Evolutionary conservation across 1,140 invertebrate genomes (phyloP), one percentile per base, ranked within the genome.

Genomic region (Lerema accius): DNA sequence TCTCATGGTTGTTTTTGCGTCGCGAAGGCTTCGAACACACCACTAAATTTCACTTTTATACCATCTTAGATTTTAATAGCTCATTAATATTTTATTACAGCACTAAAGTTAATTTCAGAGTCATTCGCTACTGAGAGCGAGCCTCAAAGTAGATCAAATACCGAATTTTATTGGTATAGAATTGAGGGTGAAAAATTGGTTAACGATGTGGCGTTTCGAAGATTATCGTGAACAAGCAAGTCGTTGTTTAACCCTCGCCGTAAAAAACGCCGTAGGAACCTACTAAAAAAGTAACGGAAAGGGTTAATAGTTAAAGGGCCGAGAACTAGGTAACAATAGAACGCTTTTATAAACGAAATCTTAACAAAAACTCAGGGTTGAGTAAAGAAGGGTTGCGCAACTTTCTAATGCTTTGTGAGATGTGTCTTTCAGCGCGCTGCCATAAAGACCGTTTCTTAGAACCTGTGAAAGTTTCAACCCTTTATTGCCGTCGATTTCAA

Each of bases 401-500:
- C 87, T 90, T 90, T 90, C 87, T 86, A 90, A 85, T 84, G 67
- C 86, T 78, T 89, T 88, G 85, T 87, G 75, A 85, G 78, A 78
- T 82, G 73, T 73, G 65, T 77, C 60, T 84, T 78, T 82, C 67
- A 76, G 58, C 65, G 53, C 65, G 56, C 62, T 17, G 40, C 60
- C 46, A 55, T 71, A 66, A 73, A 73, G 64, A 76, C 28, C 26
- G 58, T 75, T 87, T 90, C 85, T 81, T 32, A 67, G 87, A 88
- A 88, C 66, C 65, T 63, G 79, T 78, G 84, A 85, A 88, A 83
- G 82, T 82, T 71, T 59, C 63, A 74, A 84, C 76, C 72, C 76
- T 78, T 74, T 73, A 32, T 59, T 65, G 37, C 62, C 35, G 43
- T 53, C 35, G n/a, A 28, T 58, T 1, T 48, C 15, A 15, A 35